Evolutionary conservation across 2,888 invertebrate genomes (phyloP).

Genomic region (Epistrophella euchroma): DNA sequence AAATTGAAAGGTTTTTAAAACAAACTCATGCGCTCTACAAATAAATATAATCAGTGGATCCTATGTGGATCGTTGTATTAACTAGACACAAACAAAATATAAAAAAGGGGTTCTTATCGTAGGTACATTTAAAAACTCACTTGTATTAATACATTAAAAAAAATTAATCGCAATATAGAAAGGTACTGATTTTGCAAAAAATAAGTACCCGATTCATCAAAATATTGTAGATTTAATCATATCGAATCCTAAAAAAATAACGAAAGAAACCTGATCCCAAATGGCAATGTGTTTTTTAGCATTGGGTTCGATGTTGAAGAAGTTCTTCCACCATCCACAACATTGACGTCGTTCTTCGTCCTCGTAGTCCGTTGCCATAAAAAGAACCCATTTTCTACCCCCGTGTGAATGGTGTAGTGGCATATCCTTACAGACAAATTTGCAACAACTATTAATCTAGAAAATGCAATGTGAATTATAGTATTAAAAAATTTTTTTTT

Average conservation of each 20-base stretch:
- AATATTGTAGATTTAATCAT: slow-evolving; percentile 23
- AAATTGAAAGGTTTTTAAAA: slow-evolving; percentile 10
- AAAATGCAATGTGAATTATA: neutral
- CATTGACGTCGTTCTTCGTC: slow-evolving; percentile 41
- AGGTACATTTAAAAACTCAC: slow-evolving; percentile 44
- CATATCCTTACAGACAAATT: slow-evolving; percentile 23
- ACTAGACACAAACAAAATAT: slow-evolving; percentile 5
- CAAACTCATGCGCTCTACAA: slow-evolving; percentile 49
- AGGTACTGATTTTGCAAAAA: neutral
- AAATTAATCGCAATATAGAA: slow-evolving; percentile 6
- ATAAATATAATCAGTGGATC: slow-evolving; percentile 17
- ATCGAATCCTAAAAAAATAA: slow-evolving; percentile 28
- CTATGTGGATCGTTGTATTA: slow-evolving; percentile 26
- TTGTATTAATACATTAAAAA: slow-evolving; percentile 23
- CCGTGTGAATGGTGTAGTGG: slow-evolving; percentile 35
- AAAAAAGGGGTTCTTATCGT: slow-evolving; percentile 46
- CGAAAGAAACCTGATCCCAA: neutral
- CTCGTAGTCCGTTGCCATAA: slow-evolving; percentile 43
- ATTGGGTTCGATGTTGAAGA: slow-evolving; percentile 33
- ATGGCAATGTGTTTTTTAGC: neutral
- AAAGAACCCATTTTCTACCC: slow-evolving; percentile 48
- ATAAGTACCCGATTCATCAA: slow-evolving; percentile 42
- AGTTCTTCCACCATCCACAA: slow-evolving; percentile 55
- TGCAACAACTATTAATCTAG: slow-evolving; percentile 21
- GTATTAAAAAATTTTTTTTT: neutral